phyloP scores from a whole-genome alignment of 2,113 vertebrate genomes.

The Nothocercus nigrocapillus region DNA sequence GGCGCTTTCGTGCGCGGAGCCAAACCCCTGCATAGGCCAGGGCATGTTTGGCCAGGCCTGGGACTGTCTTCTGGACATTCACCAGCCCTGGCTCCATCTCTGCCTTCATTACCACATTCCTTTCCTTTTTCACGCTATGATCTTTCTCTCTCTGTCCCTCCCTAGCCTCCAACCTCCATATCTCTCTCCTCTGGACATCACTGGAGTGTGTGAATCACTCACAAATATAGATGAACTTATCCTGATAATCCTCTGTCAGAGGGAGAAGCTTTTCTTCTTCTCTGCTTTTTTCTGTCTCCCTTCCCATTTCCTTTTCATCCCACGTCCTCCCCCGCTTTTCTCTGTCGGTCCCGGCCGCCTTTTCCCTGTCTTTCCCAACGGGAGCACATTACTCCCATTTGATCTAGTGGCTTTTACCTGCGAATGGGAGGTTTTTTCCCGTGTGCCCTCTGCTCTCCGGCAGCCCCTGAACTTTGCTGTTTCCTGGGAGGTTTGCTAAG shows the following conservation, averaged over 20 bases:
- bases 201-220: background rate
- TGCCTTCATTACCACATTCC: conserved; percentile 24
- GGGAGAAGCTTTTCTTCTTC: background rate
- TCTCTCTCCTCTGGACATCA: background rate
- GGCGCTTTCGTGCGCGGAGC: rapidly evolving
- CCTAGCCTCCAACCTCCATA: background rate
- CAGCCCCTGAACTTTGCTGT: conserved; percentile 40
- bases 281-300: background rate
- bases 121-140: background rate
- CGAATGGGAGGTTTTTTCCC: conserved; percentile 22
- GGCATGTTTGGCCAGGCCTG: background rate
- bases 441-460: conserved; percentile 38
- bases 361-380: background rate
- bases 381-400: background rate
- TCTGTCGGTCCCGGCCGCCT: background rate
- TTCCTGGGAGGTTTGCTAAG: conserved; percentile 37
- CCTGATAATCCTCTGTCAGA: background rate
- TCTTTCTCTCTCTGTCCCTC: background rate
- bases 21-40: background rate
- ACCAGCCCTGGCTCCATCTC: background rate
- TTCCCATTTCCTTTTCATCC: background rate
- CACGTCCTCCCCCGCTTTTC: background rate
- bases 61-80: background rate
- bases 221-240: background rate
- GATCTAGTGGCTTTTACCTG: conserved; percentile 59